phyloP scores from a whole-genome alignment of 2,888 invertebrate genomes.

The Patella pellucida region DNA sequence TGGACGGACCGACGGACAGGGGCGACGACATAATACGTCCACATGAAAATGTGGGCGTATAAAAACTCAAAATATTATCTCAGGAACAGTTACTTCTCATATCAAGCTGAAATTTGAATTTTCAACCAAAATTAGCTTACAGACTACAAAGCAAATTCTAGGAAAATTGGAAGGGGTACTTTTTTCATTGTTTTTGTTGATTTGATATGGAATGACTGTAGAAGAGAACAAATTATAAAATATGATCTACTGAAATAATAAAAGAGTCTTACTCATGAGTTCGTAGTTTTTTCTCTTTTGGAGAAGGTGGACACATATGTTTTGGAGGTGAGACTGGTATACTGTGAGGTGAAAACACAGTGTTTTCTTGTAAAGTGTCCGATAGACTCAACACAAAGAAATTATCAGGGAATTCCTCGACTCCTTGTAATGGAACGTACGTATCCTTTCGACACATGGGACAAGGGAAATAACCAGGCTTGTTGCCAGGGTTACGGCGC shows the following conservation, averaged over 20 bases:
- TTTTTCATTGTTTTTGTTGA: too few species aligned
- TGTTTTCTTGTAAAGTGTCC: slow-evolving; percentile 59
- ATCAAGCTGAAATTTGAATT: too few species aligned
- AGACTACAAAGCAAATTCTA: too few species aligned
- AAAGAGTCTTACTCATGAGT: slow-evolving; percentile 53
- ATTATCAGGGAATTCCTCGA: slow-evolving; percentile 60
- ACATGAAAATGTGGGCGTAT: too few species aligned
- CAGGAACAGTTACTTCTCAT: too few species aligned
- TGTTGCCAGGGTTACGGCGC: slow-evolving; percentile 55
- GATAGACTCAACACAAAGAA: slow-evolving; percentile 59
- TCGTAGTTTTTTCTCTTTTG: slow-evolving; percentile 55
- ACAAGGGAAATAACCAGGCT: slow-evolving; percentile 61
- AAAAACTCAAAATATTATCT: too few species aligned
- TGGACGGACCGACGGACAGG: too few species aligned
- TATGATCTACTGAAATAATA: not conserved
- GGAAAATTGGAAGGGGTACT: too few species aligned
- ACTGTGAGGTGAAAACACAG: not conserved
- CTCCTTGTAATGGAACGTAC: slow-evolving; percentile 54
- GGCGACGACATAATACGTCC: too few species aligned
- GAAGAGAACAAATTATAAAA: too few species aligned
- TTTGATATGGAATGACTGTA: too few species aligned
- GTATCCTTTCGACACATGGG: slow-evolving; percentile 65
- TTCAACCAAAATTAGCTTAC: too few species aligned
- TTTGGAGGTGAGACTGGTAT: slow-evolving; percentile 44
- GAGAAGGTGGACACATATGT: slow-evolving; percentile 58